Evolutionary conservation across 2,888 invertebrate genomes (phyloP).

Genomic region (Eretmocerus hayati): DNA sequence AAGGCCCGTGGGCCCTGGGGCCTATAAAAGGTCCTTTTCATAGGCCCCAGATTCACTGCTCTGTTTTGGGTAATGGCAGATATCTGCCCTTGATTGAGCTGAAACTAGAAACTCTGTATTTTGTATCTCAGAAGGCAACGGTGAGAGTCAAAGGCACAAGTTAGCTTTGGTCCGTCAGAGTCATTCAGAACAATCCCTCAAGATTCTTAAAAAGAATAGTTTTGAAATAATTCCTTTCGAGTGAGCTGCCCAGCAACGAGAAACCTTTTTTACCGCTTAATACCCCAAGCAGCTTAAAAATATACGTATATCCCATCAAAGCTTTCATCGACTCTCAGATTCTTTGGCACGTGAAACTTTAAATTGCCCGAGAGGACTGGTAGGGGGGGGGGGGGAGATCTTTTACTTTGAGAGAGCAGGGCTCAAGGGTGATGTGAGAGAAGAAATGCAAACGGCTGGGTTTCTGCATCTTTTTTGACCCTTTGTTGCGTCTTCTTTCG

Average conservation of each 20-base stretch:
- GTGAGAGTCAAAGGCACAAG: too few species aligned
- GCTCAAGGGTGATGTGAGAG: not conserved
- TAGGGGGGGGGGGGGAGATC: too few species aligned
- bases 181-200: not conserved
- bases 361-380: constrained; percentile 2
- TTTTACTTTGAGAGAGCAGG: too few species aligned
- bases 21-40: too few species aligned
- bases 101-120: too few species aligned
- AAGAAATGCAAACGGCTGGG: not conserved
- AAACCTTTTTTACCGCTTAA: not conserved
- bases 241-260: not conserved
- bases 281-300: not conserved
- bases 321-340: not conserved
- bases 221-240: not conserved
- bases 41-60: too few species aligned
- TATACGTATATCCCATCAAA: not conserved
- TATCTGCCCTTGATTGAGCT: too few species aligned
- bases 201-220: not conserved
- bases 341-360: not conserved
- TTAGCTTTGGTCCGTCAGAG: too few species aligned
- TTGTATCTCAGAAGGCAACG: too few species aligned
- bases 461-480: not conserved
- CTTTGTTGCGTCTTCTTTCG: not conserved
- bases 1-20: too few species aligned
- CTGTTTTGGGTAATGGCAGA: too few species aligned